A percentile compares a stretch with the other conserved stretches of the same genome.
phyloP scores from a whole-genome alignment of 2,797 vertebrate genomes.

The Loris lydekkerianus region DNA sequence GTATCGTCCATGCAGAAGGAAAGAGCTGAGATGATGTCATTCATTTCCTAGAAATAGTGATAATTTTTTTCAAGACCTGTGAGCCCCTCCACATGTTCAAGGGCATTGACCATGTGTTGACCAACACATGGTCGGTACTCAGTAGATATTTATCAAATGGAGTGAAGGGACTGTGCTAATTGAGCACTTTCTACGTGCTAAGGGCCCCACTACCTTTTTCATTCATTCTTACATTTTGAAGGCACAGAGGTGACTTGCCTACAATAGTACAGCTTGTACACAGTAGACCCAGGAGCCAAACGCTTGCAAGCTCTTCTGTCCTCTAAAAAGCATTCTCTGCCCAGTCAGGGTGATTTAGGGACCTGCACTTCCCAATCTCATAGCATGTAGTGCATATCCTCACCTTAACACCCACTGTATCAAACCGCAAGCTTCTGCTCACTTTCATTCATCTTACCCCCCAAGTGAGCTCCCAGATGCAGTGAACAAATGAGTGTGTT shows the following conservation, averaged over 20 bases:
- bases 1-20: not conserved
- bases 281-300: not conserved
- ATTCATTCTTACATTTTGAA: not conserved
- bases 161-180: not conserved
- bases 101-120: not conserved
- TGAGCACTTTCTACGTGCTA: not conserved
- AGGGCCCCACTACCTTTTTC: not conserved
- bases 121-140: not conserved
- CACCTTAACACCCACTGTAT: not conserved
- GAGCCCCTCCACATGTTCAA: not conserved
- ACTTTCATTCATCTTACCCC: not conserved
- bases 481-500: not conserved
- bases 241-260: not conserved
- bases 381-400: fast-evolving
- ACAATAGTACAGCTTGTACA: not conserved
- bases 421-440: not conserved
- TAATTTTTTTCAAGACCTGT: not conserved
- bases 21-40: not conserved
- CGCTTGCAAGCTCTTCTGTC: not conserved
- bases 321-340: not conserved
- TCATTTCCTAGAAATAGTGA: not conserved
- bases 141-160: not conserved
- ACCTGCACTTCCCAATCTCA: not conserved
- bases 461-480: not conserved
- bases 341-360: not conserved